phyloP scores from a whole-genome alignment of 2,888 invertebrate species.

The Agriopis aurantiaria region DNA sequence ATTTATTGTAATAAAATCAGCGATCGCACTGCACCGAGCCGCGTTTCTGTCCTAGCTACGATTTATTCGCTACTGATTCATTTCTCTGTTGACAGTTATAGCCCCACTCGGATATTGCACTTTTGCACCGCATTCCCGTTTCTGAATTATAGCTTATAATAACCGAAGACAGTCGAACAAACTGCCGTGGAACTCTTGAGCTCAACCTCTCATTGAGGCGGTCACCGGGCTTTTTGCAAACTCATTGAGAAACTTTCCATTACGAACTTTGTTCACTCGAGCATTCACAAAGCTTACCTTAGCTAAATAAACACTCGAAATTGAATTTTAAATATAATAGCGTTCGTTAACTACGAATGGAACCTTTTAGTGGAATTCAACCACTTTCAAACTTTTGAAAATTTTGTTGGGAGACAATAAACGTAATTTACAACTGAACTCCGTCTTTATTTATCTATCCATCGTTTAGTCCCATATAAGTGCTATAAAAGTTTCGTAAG shows the following conservation, averaged over 20 bases:
- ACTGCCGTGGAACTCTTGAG: constrained; percentile 39
- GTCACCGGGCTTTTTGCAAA: constrained; percentile 51
- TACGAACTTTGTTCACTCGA: constrained; percentile 48
- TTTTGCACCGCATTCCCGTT: constrained; percentile 76
- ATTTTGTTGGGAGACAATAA: constrained; percentile 69
- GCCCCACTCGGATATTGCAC: constrained; percentile 80
- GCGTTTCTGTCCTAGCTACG: constrained; percentile 70
- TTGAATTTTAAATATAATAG: constrained; percentile 58
- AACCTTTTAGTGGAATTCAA: constrained; percentile 43
- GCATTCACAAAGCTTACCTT: constrained; percentile 37
- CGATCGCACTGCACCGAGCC: constrained; percentile 52
- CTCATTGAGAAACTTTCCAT: constrained; percentile 63
- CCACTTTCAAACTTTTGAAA: constrained; percentile 50
- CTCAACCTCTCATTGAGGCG: constrained; percentile 34
- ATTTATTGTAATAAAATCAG: constrained; percentile 65
- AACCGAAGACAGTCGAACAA: constrained; percentile 61
- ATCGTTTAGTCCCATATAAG: constrained; percentile 71
- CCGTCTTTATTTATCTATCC: constrained; percentile 73
- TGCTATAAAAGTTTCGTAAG: constrained; percentile 80
- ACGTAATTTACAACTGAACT: constrained; percentile 75
- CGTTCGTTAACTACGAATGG: constrained; percentile 60
- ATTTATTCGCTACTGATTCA: constrained; percentile 83
- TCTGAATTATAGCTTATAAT: constrained; percentile 76
- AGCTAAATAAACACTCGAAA: constrained; percentile 53
- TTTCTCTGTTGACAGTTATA: constrained; percentile 80